These are phyloP conservation scores for Mythimna loreyi DNA, from an alignment of 2,888 invertebrate genomes.

Conservation along the genomic window DNA sequence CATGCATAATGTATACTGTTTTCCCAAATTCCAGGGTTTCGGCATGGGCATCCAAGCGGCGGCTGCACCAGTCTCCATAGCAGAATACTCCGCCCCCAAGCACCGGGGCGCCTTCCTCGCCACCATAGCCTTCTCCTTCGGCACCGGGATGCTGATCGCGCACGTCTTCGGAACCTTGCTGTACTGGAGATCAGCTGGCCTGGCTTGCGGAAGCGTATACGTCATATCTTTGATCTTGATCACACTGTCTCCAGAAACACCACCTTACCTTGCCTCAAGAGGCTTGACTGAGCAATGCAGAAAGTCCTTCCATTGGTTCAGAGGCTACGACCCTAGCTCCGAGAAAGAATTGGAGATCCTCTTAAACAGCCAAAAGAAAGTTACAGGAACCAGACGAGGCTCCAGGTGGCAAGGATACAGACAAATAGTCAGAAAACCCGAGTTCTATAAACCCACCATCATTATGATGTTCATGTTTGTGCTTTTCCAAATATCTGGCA, in stretches of 20 bases:
- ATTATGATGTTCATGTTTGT: constrained; percentile 92
- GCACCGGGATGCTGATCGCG: constrained; percentile 92
- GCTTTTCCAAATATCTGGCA: constrained; percentile 93
- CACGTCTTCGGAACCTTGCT: constrained; percentile 92
- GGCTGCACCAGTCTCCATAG: constrained; percentile 85
- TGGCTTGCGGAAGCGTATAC: constrained; percentile 89
- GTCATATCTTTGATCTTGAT: constrained; percentile 87
- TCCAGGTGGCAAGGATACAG: constrained; percentile 77
- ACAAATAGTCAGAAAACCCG: constrained; percentile 80
- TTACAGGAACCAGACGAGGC: constrained; percentile 64
- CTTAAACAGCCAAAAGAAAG: constrained; percentile 80
- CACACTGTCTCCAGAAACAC: constrained; percentile 92
- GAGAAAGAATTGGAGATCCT: constrained; percentile 87
- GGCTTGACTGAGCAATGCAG: constrained; percentile 90
- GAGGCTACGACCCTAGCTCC: constrained; percentile 86
- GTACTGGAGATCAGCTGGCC: constrained; percentile 91
- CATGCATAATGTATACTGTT: background rate
- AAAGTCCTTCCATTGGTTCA: constrained; percentile 90
- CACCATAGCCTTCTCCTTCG: constrained; percentile 91
- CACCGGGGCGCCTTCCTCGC: constrained; percentile 92
- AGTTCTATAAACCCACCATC: constrained; percentile 91
- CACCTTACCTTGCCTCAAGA: constrained; percentile 92
- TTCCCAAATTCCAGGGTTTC: constrained; percentile 83
- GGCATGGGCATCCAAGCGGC: constrained; percentile 90
- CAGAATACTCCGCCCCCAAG: constrained; percentile 89